Evolutionary conservation across 2,113 vertebrate genomes (phyloP).

Genomic region (Sphyrna mokarran): DNA sequence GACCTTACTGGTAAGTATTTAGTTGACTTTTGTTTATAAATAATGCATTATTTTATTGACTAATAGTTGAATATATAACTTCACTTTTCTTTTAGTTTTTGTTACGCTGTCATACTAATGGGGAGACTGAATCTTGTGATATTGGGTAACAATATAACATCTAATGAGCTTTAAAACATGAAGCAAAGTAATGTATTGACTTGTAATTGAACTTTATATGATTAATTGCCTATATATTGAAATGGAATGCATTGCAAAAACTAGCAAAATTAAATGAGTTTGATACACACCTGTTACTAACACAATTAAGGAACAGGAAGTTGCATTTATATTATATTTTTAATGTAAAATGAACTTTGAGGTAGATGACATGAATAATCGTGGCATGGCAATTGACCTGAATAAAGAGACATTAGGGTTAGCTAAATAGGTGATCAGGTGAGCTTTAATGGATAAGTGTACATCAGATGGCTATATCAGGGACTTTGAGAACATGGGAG

Average conservation of each 20-base stretch:
- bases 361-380: neutral
- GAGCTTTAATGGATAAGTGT: neutral
- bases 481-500: neutral
- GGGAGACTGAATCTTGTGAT: neutral
- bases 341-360: neutral
- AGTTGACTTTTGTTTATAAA: constrained; percentile 8
- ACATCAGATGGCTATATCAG: neutral
- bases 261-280: neutral
- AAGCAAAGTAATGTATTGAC: neutral
- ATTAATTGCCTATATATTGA: neutral
- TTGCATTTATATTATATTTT: neutral
- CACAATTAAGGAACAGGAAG: neutral
- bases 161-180: neutral
- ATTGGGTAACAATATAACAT: neutral
- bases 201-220: neutral
- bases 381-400: neutral
- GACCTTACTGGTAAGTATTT: constrained; percentile 79
- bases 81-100: constrained; percentile 41
- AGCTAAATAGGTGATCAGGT: neutral
- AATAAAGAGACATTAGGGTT: neutral
- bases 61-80: neutral
- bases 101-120: neutral
- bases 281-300: neutral
- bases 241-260: neutral
- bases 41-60: neutral